Base-by-base conservation (phyloP, 35 echinoderm and acorn worm genomes). In the Lytechinus variegatus region DNA sequence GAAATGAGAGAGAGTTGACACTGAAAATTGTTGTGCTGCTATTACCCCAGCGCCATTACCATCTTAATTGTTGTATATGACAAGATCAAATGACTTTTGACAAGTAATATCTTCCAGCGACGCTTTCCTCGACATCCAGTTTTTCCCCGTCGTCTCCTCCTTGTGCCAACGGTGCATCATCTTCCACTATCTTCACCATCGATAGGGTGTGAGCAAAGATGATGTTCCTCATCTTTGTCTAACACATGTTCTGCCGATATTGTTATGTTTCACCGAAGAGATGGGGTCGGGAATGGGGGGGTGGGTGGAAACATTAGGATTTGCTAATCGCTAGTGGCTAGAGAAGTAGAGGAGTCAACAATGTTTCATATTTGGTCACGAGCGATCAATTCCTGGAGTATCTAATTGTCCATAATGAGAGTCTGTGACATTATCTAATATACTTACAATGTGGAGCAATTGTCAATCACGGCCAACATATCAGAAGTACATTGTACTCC, bases 1-100 rank as follows among this genome's bases (percentile, higher is more conserved):
- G 88, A 90, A 54, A 51, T 24, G 24, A 90, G 88, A 28, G 28
- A 5, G 29, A 89, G 52, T 33, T 90, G 88, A 90, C 28, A 27
- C 52, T 57, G 27, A 54, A 54, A 93, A 93, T 93, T 93, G 55
- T 93, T 54, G 92, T 93, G 92, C 52, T 93, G 92, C 54, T 93
- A 93, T 93, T 93, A 93, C 92, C 92, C 28, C 92, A 10, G 52
- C 57, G 92, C 92, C 55, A 93, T 93, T 93, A 93, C 92, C 52
- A 27, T 57, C 92, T 57, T 93, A 93, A 93, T 93, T 93, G 92
- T 93, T 55, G 92, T 93, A 93, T 93, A 93, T 93, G 92, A 93
- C 54, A 54, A 11, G 92, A 93, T 93, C 53, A 93, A 55, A 93
- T 57, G 92, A 93, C 92, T 19, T 55, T 27, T 57, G 92, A 93